phyloP scores from a whole-genome alignment of 2,888 invertebrate genomes.

The Drosophila mimica region DNA sequence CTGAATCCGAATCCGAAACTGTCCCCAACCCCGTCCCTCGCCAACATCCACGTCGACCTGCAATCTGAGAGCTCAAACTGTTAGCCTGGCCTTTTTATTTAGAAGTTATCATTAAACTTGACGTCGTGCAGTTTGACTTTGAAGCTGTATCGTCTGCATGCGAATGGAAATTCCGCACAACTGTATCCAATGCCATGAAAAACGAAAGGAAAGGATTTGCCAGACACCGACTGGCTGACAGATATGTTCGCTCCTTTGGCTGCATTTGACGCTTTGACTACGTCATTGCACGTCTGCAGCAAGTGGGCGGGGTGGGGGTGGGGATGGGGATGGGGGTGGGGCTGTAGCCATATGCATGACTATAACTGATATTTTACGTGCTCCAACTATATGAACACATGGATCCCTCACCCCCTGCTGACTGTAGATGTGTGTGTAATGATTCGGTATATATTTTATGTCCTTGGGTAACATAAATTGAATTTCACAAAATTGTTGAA shows the following conservation, averaged over 20 bases:
- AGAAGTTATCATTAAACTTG: conserved; percentile 70
- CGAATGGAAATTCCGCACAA: background rate
- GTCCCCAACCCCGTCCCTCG: background rate
- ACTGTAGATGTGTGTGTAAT: conserved; percentile 64
- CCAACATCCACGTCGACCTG: conserved; percentile 26
- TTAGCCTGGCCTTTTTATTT: conserved; percentile 57
- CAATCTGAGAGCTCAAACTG: conserved; percentile 55
- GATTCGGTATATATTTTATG: conserved; percentile 78
- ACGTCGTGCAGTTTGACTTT: conserved; percentile 61
- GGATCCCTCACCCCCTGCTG: conserved; percentile 1
- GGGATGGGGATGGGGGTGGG: too few relatives aligned
- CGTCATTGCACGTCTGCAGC: conserved; percentile 72
- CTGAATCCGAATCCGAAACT: background rate
- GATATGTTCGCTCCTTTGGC: conserved; percentile 39
- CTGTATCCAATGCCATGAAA: conserved; percentile 61
- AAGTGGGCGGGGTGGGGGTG: conserved; percentile 7
- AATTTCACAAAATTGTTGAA: conserved; percentile 84
- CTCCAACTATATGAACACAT: conserved; percentile 48
- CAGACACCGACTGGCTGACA: conserved; percentile 27
- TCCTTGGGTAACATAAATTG: conserved; percentile 82
- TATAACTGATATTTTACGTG: conserved; percentile 80
- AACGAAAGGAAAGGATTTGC: conserved; percentile 69
- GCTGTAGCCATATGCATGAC: conserved; percentile 48
- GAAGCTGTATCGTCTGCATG: conserved; percentile 50
- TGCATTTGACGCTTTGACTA: conserved; percentile 76